phyloP scores from a whole-genome alignment of 2,888 invertebrate species.

The Chrysolina haemoptera region DNA sequence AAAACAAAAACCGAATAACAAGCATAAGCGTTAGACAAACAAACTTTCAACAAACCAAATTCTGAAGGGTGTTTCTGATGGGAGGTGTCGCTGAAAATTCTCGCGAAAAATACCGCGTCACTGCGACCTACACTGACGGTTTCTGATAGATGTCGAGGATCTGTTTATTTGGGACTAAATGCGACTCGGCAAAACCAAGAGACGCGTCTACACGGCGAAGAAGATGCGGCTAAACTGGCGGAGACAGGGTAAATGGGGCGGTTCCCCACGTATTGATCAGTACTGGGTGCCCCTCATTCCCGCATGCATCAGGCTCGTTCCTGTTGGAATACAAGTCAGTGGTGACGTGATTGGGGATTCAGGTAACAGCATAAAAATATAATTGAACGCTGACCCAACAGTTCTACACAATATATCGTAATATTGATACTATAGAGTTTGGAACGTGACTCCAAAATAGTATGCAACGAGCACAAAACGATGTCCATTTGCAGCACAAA shows the following conservation, averaged over 20 bases:
- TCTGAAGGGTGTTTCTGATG: neutral
- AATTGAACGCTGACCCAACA: neutral
- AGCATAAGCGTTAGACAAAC: conserved; percentile 15
- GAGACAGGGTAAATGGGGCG: conserved; percentile 53
- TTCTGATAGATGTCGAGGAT: neutral
- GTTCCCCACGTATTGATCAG: conserved; percentile 58
- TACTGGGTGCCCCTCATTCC: conserved; percentile 48
- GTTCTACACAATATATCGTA: too few species aligned
- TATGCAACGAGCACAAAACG: too few species aligned
- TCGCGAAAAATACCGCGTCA: neutral
- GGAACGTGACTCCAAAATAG: too few species aligned
- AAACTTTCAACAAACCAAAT: conserved; percentile 7
- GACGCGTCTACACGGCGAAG: conserved; percentile 45
- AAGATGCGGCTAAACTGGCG: conserved; percentile 53
- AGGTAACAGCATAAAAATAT: neutral
- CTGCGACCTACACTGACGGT: neutral
- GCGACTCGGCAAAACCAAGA: conserved; percentile 11
- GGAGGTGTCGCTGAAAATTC: neutral
- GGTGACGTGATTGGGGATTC: conserved; percentile 10
- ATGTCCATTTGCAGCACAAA: too few species aligned
- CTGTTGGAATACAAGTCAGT: conserved; percentile 11
- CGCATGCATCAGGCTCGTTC: conserved; percentile 16
- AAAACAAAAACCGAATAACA: conserved; percentile 17
- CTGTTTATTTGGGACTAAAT: conserved; percentile 3
- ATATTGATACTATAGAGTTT: too few species aligned